phyloP scores from a whole-genome alignment of 2,888 invertebrate species.

The Labia minor region DNA sequence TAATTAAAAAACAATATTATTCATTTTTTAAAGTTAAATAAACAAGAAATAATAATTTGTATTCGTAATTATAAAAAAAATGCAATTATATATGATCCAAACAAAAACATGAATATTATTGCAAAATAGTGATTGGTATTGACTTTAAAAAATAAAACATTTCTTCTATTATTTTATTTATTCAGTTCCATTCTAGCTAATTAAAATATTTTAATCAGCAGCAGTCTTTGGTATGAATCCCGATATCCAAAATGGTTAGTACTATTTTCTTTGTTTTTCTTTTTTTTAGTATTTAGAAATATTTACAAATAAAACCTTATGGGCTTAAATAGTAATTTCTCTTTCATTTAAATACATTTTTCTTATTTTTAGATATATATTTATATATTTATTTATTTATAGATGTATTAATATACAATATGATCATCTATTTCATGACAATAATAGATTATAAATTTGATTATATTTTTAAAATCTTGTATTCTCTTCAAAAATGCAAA shows the following conservation, averaged over 20 bases:
- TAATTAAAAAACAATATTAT: too few species aligned
- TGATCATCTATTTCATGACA: not conserved
- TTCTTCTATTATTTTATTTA: not conserved
- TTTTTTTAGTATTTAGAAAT: not conserved
- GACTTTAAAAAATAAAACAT: not conserved
- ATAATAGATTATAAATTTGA: not conserved
- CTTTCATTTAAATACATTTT: not conserved
- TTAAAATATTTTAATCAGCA: not conserved
- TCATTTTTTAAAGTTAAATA: too few species aligned
- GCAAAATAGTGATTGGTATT: not conserved
- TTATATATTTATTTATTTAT: not conserved
- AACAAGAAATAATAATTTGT: too few species aligned
- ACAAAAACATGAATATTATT: too few species aligned
- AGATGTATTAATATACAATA: not conserved
- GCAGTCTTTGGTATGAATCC: not conserved
- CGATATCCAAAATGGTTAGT: not conserved
- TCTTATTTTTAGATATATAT: not conserved
- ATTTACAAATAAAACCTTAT: too few species aligned
- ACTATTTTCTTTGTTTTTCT: too few species aligned
- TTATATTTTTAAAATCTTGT: not conserved
- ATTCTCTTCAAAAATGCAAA: not conserved
- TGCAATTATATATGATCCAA: too few species aligned
- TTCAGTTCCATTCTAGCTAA: not conserved
- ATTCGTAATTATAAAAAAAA: too few species aligned
- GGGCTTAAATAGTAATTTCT: too few species aligned